phyloP scores from a whole-genome alignment of 1,140 invertebrate genomes.

The Drosophila bocqueti region DNA sequence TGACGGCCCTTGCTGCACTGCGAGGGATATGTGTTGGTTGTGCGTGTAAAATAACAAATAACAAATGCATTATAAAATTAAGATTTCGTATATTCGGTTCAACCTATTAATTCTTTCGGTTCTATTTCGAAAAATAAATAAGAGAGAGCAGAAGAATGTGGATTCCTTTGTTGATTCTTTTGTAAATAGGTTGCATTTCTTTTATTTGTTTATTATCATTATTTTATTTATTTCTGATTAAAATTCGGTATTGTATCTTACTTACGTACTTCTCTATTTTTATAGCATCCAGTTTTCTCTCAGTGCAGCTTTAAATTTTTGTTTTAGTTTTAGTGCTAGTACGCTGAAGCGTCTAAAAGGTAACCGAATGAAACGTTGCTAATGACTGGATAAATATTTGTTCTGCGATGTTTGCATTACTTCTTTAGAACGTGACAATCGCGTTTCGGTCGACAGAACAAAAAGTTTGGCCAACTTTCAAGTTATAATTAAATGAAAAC shows the following conservation, averaged over 20 bases:
- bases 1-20: constrained; percentile 3
- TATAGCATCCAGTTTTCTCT: not conserved
- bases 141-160: too few relatives aligned
- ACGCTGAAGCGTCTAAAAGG: constrained; percentile 45
- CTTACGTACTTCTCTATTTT: too few relatives aligned
- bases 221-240: too few relatives aligned
- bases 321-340: constrained; percentile 20
- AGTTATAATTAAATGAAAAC: constrained; percentile 55
- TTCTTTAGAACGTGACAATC: constrained; percentile 39
- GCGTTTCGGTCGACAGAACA: constrained; percentile 18
- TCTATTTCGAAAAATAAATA: too few relatives aligned
- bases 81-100: too few relatives aligned
- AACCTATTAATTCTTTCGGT: too few relatives aligned
- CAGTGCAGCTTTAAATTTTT: constrained; percentile 26
- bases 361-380: constrained; percentile 51
- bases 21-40: not conserved
- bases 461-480: constrained; percentile 35
- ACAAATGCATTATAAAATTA: too few relatives aligned
- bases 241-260: too few relatives aligned
- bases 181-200: too few relatives aligned
- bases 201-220: too few relatives aligned
- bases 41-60: not conserved
- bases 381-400: constrained; percentile 68
- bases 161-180: too few relatives aligned
- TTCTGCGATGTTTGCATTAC: constrained; percentile 30